Base-by-base conservation (phyloP, 2,797 vertebrate genomes). In the Sardinella longiceps region DNA sequence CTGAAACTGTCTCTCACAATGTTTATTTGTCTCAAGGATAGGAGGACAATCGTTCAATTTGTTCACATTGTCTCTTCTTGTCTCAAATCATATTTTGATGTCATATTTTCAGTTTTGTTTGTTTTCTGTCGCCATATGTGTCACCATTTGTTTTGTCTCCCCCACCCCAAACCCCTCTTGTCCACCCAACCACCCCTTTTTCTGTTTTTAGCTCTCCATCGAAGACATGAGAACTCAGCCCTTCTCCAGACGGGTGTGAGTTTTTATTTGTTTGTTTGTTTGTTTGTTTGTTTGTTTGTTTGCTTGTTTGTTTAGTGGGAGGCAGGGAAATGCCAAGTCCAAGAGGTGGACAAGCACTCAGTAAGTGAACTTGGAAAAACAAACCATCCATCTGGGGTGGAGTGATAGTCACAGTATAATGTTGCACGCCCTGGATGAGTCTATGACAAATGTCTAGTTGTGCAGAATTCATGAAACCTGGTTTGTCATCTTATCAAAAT, bases 211-310 rank as follows among this genome's bases (percentile, higher is more conserved):
- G n/a, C 25, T 58, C 48, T 51, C 11, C 48, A 51, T 51, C 12
- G 48, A 51, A 51, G 48, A 51, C 9, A 11, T 12, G 11, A n/a
- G 3, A 58, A 58, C 56, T 58, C 56, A 25, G 56, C 23, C 2
- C 23, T 58, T n/a, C n/a, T 58, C 6, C 23, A 58, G 56, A 58
- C 0, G 51, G 56, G 5, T 58, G 56, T 58, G n/a, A n/a, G 23
- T 58, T 53, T 15, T 15, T 53, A 3, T 53, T 53, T 53, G 50
- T 51, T 51, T 51, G n/a, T 51, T 51, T 15, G 18, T 51, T 53
- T 53, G 15, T 53, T 53, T 18, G 3, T 91, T 83, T 90, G 89
- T 90, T 88, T 88, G 87, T 88, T 90, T 90, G 86, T 92, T 91
- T 90, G 83, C 83, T 81, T 81, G n/a, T 58, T 1, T 46, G 87